Percentiles rank a stretch among this genome's conserved stretches.
Evolutionary conservation across 2,113 vertebrate genomes (phyloP).

Genomic region (Toxotes jaculatrix): DNA sequence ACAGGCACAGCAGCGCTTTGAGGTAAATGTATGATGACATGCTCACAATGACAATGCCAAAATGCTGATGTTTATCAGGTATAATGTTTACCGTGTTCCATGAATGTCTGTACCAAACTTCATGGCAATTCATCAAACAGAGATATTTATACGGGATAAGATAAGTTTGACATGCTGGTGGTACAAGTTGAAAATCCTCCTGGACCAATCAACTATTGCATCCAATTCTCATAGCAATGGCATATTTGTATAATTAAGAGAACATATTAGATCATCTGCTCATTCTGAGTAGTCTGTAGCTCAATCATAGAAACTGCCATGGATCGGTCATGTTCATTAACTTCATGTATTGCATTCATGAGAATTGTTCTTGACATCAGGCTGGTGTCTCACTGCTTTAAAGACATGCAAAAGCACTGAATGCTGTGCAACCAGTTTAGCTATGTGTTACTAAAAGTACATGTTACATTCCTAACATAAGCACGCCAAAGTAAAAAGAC

Average conservation of each 20-base stretch:
- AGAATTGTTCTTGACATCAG: neutral
- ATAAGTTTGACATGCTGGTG: too few relatives aligned
- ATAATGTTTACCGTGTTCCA: neutral
- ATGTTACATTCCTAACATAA: slow-evolving; percentile 54
- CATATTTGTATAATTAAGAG: too few relatives aligned
- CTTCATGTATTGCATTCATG: neutral
- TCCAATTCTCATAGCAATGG: too few relatives aligned
- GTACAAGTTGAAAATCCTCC: too few relatives aligned
- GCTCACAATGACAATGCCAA: too few relatives aligned
- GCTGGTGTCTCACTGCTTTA: neutral
- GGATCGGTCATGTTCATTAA: neutral
- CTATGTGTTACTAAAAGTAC: neutral
- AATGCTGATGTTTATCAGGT: neutral
- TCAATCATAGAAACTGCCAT: neutral
- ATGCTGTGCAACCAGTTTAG: slow-evolving; percentile 79
- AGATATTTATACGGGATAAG: too few relatives aligned
- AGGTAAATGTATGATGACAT: neutral
- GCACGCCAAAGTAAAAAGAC: slow-evolving; percentile 2
- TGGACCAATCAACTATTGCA: too few relatives aligned
- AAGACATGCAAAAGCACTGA: slow-evolving; percentile 38
- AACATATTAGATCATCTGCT: neutral
- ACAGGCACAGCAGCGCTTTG: neutral
- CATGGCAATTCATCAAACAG: neutral
- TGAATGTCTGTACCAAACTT: neutral
- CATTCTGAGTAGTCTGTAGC: neutral